Evolutionary conservation across 2,888 invertebrate genomes (phyloP).

Genomic region (Tenodera sinensis): DNA sequence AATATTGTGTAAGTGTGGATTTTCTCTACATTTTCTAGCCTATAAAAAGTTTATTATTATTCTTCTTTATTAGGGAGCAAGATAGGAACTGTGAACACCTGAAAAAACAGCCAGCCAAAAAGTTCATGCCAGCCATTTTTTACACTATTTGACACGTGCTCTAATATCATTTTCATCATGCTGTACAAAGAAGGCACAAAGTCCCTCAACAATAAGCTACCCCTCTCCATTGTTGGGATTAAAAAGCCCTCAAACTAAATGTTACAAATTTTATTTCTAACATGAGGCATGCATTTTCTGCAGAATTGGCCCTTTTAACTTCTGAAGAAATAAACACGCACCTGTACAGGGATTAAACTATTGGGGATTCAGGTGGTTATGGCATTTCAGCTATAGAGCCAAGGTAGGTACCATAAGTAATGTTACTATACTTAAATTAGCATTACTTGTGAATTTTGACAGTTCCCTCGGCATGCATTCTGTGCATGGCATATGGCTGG

Average conservation of each 20-base stretch:
- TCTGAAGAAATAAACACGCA: background rate
- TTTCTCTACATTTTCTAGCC: slow-evolving; percentile 30
- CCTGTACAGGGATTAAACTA: too few relatives aligned
- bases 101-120: slow-evolving; percentile 32
- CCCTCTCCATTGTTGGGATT: background rate
- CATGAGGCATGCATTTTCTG: slow-evolving; percentile 2
- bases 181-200: slow-evolving; percentile 36
- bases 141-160: slow-evolving; percentile 35
- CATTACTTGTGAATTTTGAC: too few relatives aligned
- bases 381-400: too few relatives aligned
- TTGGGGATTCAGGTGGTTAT: too few relatives aligned
- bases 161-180: slow-evolving; percentile 34
- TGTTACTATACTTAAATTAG: too few relatives aligned
- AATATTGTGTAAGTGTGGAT: slow-evolving; percentile 30
- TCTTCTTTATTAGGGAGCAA: slow-evolving; percentile 36
- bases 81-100: slow-evolving; percentile 39
- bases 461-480: too few relatives aligned
- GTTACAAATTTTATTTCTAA: background rate
- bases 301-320: background rate
- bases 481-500: too few relatives aligned
- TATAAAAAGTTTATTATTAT: slow-evolving; percentile 35
- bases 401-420: too few relatives aligned
- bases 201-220: slow-evolving; percentile 34
- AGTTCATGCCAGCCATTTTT: slow-evolving; percentile 29
- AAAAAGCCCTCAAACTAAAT: slow-evolving; percentile 9